Percentiles rank a stretch among this genome's conserved stretches.
Conservation (phyloP, 2,113 vertebrate species). For the Ptychochromis oligacanthus region DNA sequence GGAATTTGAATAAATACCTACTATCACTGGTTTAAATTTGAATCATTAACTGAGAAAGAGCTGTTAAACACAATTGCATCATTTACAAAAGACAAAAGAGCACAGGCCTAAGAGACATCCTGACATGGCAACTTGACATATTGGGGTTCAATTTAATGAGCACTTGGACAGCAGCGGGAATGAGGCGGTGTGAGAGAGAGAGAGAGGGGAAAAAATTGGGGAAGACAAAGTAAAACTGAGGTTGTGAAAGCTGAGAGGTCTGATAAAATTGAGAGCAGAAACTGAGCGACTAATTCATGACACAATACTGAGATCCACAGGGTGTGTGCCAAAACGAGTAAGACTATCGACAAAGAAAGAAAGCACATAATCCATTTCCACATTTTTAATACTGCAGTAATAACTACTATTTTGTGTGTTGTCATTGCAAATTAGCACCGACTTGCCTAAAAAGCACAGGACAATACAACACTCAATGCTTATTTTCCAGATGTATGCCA, state of each 20-base stretch:
- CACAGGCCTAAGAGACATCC: not conserved
- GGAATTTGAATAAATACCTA: not conserved
- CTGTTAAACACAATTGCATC: not conserved
- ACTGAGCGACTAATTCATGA: not conserved
- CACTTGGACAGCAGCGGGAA: not conserved
- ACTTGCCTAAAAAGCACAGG: not conserved
- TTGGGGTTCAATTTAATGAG: constrained; percentile 39
- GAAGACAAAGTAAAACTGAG: not conserved
- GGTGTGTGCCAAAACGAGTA: not conserved
- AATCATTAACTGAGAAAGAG: not conserved
- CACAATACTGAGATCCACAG: not conserved
- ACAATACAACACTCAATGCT: not conserved
- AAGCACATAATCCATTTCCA: not conserved
- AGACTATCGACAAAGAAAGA: not conserved
- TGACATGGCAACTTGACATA: constrained; percentile 14
- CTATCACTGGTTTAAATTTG: not conserved
- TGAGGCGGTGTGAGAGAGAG: not conserved
- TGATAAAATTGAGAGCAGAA: not conserved
- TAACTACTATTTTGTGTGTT: not conserved
- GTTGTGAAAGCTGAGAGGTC: not conserved
- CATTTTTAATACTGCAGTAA: not conserved
- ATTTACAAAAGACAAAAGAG: constrained; percentile 2
- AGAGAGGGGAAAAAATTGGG: not conserved
- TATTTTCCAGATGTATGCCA: too few species aligned
- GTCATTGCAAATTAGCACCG: not conserved